Base-by-base conservation (phyloP, 2,797 vertebrate genomes). In the Liparis tanakae region DNA sequence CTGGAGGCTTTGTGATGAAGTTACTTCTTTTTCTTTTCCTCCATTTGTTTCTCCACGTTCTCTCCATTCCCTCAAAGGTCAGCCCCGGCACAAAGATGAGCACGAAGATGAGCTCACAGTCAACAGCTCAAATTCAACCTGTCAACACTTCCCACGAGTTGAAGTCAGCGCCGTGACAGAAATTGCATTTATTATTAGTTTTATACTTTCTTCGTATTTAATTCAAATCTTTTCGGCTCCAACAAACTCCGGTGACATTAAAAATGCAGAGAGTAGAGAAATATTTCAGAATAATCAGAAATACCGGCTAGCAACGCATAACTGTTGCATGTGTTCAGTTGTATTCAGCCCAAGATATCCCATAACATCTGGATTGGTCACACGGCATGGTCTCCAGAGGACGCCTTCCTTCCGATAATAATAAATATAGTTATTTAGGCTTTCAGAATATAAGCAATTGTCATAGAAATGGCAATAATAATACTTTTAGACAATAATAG, bases 1-100 rank as follows among this genome's bases (percentile, higher is more conserved):
- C 56, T 57, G 74, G 37, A 65, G 39, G 41, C 25, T 70, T 10
- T 34, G 50, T 50, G 39, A 65, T 67, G 1, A 1, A 41, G 44
- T 53, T 39, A 56, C 57, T 50, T 57, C 18, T 37, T 33, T 14
- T 30, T 30, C 25, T 30, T 30, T 10, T 34, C 10, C 44, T 36
- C 48, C 30, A 51, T 65, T 30, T 51, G 25, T 30, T 67, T 55
- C 69, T 54, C 20, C 10, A 20, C 65, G 30, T 25, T 62, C 46
- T 57, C 22, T 57, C 22, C 20, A 61, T 64, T 67, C 20, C 46
- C 36, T 37, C 33, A 72, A 70, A 85, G 65, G 68, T 75, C 50
- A 62, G 13, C 20, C 7, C 56, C 41, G 61, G 75, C 71, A 14
- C 13, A 34, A 30, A 41, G 25, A 64, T 73, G 60, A 56, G 58